Evolutionary conservation across 2,888 invertebrate genomes (phyloP).

Genomic region (Anticlea derivata): DNA sequence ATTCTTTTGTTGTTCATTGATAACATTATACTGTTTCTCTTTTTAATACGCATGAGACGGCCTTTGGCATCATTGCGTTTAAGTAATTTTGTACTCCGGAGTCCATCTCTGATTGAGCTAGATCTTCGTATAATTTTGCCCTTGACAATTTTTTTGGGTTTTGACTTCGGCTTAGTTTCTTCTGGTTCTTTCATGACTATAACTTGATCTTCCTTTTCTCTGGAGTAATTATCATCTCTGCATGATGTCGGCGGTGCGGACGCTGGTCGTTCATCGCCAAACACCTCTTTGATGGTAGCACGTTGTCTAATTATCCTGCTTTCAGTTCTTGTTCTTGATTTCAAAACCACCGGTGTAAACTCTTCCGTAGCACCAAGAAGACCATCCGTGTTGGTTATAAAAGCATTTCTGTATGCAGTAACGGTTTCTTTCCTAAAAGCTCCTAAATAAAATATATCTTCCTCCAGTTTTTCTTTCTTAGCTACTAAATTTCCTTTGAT

Average conservation of each 20-base stretch:
- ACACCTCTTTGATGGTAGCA: conserved; percentile 92
- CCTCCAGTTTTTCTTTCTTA: conserved; percentile 78
- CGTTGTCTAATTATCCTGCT: conserved; percentile 88
- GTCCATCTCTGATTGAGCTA: conserved; percentile 75
- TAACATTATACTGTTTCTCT: conserved; percentile 76
- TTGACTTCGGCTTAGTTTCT: conserved; percentile 66
- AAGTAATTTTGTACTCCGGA: conserved; percentile 73
- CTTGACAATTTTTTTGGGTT: conserved; percentile 71
- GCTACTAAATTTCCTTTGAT: conserved; percentile 68
- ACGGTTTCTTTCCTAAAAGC: conserved; percentile 88
- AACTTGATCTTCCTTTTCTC: conserved; percentile 54
- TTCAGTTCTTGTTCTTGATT: conserved; percentile 90
- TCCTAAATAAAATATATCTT: conserved; percentile 85
- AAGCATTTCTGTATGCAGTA: conserved; percentile 86
- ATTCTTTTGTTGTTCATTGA: conserved; percentile 68
- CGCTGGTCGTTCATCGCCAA: conserved; percentile 91
- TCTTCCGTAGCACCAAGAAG: conserved; percentile 83
- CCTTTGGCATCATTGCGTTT: conserved; percentile 77
- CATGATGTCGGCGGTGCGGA: conserved; percentile 90
- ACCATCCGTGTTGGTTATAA: conserved; percentile 85
- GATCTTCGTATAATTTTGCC: conserved; percentile 66
- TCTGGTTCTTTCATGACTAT: conserved; percentile 63
- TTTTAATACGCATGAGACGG: conserved; percentile 71
- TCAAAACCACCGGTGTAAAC: conserved; percentile 88
- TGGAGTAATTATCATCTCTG: conserved; percentile 68